Conservation (phyloP, 2,113 vertebrate genomes). For the Nothobranchius kuhntae region DNA sequence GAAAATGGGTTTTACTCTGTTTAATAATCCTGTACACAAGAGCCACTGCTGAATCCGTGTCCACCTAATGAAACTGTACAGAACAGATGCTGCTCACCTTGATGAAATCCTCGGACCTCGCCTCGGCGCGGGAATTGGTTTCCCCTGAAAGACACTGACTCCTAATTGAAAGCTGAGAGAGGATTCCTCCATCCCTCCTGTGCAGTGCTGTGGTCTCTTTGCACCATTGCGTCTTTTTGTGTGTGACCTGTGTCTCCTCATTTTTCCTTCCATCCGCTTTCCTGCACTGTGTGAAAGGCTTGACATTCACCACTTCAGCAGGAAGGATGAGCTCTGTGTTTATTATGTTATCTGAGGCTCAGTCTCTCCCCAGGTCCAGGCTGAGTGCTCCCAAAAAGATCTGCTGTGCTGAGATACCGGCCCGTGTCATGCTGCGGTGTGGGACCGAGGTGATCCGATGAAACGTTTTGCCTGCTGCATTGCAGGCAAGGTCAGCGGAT, state of each 20-base stretch:
- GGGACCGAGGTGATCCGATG: conserved; percentile 27
- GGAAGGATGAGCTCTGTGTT: conserved; percentile 27
- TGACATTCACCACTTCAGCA: conserved; percentile 26
- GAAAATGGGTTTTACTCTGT: background rate
- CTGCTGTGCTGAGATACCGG: conserved; percentile 50
- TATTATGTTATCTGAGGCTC: conserved; percentile 39
- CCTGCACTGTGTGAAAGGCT: conserved; percentile 17
- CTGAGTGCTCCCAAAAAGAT: conserved; percentile 31
- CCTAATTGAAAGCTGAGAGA: conserved; percentile 29
- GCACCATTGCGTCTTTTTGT: conserved; percentile 20
- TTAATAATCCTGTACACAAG: conserved; percentile 1
- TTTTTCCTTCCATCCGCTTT: conserved; percentile 17
- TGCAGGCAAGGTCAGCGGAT: conserved; percentile 59
- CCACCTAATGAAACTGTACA: conserved; percentile 14
- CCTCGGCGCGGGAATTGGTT: conserved; percentile 23
- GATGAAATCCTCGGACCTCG: conserved; percentile 20
- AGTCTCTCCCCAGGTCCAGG: conserved; percentile 27
- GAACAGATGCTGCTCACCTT: conserved; percentile 40
- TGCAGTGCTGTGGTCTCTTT: background rate
- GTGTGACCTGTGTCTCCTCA: conserved; percentile 31
- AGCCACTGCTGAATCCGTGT: conserved; percentile 10
- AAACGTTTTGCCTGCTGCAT: conserved; percentile 51
- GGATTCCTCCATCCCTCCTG: conserved; percentile 8
- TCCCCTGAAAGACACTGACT: conserved; percentile 36
- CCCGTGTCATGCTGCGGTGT: conserved; percentile 31